These are phyloP conservation scores for Nannospalax galili DNA, from an alignment of 2,113 vertebrate species.

Conservation along the genomic window DNA sequence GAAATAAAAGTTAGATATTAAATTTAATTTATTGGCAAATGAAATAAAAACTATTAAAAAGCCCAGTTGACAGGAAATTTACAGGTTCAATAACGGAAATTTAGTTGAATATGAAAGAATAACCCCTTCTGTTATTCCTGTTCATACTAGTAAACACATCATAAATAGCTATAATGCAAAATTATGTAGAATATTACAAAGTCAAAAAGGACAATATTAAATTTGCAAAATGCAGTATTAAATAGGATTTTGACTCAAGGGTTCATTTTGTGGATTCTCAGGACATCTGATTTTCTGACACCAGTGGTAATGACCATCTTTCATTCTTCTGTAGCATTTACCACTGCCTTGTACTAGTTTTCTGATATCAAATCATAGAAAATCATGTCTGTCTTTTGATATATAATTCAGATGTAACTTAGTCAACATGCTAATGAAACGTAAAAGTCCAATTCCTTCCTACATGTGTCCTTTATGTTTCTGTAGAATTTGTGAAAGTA, in stretches of 20 bases:
- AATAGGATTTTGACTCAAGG: neutral
- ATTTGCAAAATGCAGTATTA: neutral
- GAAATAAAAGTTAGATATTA: conserved; percentile 44
- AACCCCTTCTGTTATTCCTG: neutral
- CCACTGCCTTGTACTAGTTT: neutral
- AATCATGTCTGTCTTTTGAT: neutral
- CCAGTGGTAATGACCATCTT: neutral
- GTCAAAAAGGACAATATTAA: neutral
- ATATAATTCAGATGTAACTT: neutral
- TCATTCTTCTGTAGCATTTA: neutral
- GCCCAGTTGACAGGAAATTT: neutral
- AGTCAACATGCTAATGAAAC: neutral
- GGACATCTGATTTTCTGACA: neutral
- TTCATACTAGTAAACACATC: conserved; percentile 24
- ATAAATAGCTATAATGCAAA: conserved; percentile 21
- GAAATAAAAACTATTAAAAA: conserved; percentile 41
- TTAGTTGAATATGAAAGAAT: neutral
- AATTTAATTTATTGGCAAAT: conserved; percentile 38
- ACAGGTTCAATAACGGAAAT: neutral
- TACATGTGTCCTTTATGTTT: neutral
- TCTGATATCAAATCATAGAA: conserved; percentile 8
- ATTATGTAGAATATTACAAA: conserved; percentile 23
- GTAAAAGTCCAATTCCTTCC: neutral
- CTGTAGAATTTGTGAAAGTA: conserved; percentile 19
- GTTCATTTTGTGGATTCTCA: neutral